Evolutionary conservation across 2,888 invertebrate genomes (phyloP), one percentile per base, ranked within the genome.

Genomic region (Orchesella flavescens): DNA sequence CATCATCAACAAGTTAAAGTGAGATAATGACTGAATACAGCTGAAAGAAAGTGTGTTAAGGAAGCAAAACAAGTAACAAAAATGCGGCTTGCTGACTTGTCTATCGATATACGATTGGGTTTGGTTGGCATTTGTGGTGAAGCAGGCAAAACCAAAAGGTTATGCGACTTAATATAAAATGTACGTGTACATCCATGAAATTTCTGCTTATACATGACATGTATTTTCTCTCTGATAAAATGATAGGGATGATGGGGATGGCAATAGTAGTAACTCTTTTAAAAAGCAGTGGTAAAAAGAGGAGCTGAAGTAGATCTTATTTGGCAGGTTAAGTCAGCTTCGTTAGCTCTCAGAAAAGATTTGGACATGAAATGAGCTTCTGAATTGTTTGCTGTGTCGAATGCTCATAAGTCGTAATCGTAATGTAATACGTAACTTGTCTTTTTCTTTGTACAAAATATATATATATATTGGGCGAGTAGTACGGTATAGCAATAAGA

Each of bases 281-380:
- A 21, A 68, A 21, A 15, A 34, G 65, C 5, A 65, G 46, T 43
- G 66, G 66, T 19, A 66, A 66, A 5, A 68, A 49, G 21, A 21
- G 49, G 34, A 71, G 57, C 71, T 66, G 9, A 63, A 63, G 55
- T 24, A 69, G 59, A 71, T 78, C 24, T 53, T 63, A 71, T 46
- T 78, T 78, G 71, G 69, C 78, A 78, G 78, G 63, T 34, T 71
- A 80, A 79, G 79, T 76, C 80, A 72, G 84, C 84, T 84, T 84
- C 84, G 84, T 84, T 84, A 84, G 80, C 79, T 73, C 66, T 24
- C 77, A 73, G 73, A 77, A 43, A 68, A 66, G 77, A 68, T 77
- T 69, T 77, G 66, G 66, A 66, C 66, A 66, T 17, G 66, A 66
- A 66, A 66, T 66, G 66, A 66, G 66, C 66, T 66, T 66, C 66